A percentile compares a stretch with the other conserved stretches of the same genome.
phyloP scores from a whole-genome alignment of 2,888 invertebrate genomes.

The Nudaria mundana region DNA sequence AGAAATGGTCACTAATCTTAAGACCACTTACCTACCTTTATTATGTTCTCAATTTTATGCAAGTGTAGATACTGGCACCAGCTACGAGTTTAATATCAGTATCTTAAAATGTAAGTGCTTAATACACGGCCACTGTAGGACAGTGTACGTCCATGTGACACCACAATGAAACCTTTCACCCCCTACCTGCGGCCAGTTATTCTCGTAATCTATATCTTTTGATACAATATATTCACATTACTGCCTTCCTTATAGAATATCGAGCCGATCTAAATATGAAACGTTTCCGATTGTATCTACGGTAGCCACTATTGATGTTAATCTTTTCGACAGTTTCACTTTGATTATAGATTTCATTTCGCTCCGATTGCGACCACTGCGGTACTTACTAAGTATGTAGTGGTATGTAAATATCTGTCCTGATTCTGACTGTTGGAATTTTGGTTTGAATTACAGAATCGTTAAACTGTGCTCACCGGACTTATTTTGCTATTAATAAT shows the following conservation, averaged over 20 bases:
- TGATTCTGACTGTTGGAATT: too few species aligned
- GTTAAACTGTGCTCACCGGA: too few species aligned
- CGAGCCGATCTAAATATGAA: conserved; percentile 9
- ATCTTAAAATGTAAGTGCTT: neutral
- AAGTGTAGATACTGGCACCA: neutral
- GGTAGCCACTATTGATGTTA: too few species aligned
- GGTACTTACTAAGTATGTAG: too few species aligned
- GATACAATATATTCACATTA: conserved; percentile 6
- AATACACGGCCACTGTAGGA: neutral
- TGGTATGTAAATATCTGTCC: too few species aligned
- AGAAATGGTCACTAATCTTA: too few species aligned
- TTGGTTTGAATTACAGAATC: too few species aligned
- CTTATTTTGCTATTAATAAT: too few species aligned
- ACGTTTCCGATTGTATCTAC: conserved; percentile 6
- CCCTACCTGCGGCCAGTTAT: conserved; percentile 27
- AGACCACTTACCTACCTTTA: too few species aligned
- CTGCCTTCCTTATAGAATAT: conserved; percentile 6
- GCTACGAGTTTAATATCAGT: neutral
- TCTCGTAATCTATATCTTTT: conserved; percentile 12
- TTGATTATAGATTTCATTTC: too few species aligned
- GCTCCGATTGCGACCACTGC: too few species aligned
- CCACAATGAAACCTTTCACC: conserved; percentile 57
- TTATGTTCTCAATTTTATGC: neutral
- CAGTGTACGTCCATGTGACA: conserved; percentile 35
- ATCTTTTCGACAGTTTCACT: neutral